A percentile compares a stretch with the other conserved stretches of the same genome.
phyloP scores from a whole-genome alignment of 2,888 invertebrate species.

The Digitonthophagus gazella region DNA sequence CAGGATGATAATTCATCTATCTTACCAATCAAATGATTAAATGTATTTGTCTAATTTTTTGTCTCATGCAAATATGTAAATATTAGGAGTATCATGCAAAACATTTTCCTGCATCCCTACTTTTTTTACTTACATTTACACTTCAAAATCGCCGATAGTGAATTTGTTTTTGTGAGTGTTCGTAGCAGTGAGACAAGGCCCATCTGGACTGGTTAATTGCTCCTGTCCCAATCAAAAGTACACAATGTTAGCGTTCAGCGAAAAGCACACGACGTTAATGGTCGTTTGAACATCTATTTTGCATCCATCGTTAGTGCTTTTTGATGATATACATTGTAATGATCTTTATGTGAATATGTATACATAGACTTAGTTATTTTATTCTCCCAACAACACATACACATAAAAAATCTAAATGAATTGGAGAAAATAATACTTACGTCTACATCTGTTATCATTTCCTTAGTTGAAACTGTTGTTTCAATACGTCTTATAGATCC shows the following conservation, averaged over 20 bases:
- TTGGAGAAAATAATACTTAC: constrained; percentile 65
- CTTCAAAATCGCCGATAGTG: constrained; percentile 77
- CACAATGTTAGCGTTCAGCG: constrained; percentile 19
- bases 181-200: constrained; percentile 49
- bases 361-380: constrained; percentile 2
- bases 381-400: constrained; percentile 2
- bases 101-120: not conserved
- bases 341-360: constrained; percentile 7
- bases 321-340: too few species aligned
- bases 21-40: not conserved
- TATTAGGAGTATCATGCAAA: not conserved
- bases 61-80: not conserved
- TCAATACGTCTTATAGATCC: constrained; percentile 89
- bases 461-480: constrained; percentile 89
- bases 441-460: constrained; percentile 92
- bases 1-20: too few species aligned
- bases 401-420: not conserved
- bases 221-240: constrained; percentile 40
- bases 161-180: constrained; percentile 58
- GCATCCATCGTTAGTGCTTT: too few species aligned
- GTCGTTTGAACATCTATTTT: not conserved
- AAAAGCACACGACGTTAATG: constrained; percentile 22
- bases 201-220: constrained; percentile 52
- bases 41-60: not conserved
- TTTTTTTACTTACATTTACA: constrained; percentile 53